Base-by-base conservation (phyloP, 2,113 vertebrate genomes). In the Craseonycteris thonglongyai region DNA sequence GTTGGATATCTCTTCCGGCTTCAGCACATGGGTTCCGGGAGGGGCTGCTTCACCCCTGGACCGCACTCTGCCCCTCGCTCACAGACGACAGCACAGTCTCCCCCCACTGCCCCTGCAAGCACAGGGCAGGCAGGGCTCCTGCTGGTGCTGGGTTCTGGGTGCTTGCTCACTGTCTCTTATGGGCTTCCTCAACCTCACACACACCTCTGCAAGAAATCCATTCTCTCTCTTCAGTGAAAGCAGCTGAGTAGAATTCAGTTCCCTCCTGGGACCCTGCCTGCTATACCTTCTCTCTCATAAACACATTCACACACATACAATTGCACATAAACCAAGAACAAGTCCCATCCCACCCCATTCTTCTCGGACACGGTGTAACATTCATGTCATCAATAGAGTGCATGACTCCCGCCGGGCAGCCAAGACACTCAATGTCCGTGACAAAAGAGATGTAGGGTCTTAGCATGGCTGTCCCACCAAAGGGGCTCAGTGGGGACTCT, bases 141-240 rank as follows among this genome's bases (percentile, higher is more conserved):
- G 33, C 40, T 10, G 8, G 6, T 26, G 45, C 49, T 40, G 5
- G 35, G 26, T 22, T 47, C 28, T 7, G 35, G 47, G 33, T 2
- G 15, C 22, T 14, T n/a, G n/a, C n/a, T 6, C 28, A 2, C 16
- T 3, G 1, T 9, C 45, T 33, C 56, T 12, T 30, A 3, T 2
- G 22, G 16, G 19, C 49, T 28, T 75, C 56, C n/a, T 83, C 30
- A 26, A 2, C 15, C 90, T 78, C 75, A 38, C 12, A 26, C 42
- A 7, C 0, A 80, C 4, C 56, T 76, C 22, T 21, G 18, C 76
- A 59, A 91, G 78, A 61, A 89, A 61, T 6, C 54, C 13, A 61
- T 66, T 24, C 54, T 22, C 21, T 22, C 59, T 59, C 81, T 83
- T 83, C 33, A 7, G 45, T 13, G 21, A 65, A 74, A 51, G n/a